Evolutionary conservation across 2,113 vertebrate species (phyloP).

Genomic region (Dipodomys stephensi): DNA sequence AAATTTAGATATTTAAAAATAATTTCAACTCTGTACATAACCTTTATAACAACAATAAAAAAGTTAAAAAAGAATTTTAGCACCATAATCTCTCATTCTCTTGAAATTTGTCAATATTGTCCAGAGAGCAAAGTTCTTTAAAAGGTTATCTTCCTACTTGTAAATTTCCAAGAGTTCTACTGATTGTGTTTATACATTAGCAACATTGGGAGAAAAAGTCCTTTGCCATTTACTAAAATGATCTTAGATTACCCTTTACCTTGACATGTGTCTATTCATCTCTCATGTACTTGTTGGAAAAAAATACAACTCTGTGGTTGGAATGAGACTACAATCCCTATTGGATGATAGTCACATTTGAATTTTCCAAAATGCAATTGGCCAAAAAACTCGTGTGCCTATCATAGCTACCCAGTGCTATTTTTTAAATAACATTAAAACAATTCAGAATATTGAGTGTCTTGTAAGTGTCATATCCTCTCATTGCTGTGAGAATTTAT

Average conservation of each 20-base stretch:
- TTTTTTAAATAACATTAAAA: conserved; percentile 43
- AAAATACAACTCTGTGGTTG: conserved; percentile 39
- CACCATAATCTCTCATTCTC: background rate
- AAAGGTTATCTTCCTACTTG: conserved; percentile 14
- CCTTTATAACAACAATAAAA: too few relatives aligned
- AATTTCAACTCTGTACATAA: too few relatives aligned
- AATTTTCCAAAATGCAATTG: conserved; percentile 66
- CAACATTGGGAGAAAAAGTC: background rate
- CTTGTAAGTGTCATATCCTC: conserved; percentile 52
- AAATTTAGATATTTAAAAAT: too few relatives aligned
- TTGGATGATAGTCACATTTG: conserved; percentile 40
- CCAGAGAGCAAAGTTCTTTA: background rate
- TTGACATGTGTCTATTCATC: background rate
- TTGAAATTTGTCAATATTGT: conserved; percentile 14
- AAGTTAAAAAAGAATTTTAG: background rate
- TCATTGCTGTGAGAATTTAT: conserved; percentile 55
- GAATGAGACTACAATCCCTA: conserved; percentile 14
- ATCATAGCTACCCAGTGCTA: conserved; percentile 33
- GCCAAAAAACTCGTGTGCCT: conserved; percentile 55
- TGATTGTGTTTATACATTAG: conserved; percentile 21
- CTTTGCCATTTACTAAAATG: conserved; percentile 23
- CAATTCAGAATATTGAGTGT: conserved; percentile 52
- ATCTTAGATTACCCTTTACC: background rate
- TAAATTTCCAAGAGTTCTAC: conserved; percentile 32
- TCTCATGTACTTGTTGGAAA: background rate